phyloP scores from a whole-genome alignment of 1,140 invertebrate species.

The Temnothorax curvispinosus region DNA sequence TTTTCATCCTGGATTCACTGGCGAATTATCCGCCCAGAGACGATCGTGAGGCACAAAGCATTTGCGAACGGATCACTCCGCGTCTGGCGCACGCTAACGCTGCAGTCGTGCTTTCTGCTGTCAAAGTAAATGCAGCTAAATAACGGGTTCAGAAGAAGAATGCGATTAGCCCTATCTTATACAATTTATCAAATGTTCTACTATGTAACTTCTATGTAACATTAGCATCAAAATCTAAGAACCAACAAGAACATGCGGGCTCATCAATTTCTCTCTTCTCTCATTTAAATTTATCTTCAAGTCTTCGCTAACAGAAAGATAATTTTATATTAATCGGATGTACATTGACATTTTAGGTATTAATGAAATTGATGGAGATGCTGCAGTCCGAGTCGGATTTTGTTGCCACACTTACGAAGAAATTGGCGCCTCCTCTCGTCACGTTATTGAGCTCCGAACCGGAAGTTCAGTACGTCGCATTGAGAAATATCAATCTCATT shows the following conservation, averaged over 20 bases:
- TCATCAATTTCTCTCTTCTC: not conserved
- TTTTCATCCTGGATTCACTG: slow-evolving; percentile 99
- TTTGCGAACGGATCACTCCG: slow-evolving; percentile 99
- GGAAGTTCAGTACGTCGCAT: slow-evolving; percentile 99
- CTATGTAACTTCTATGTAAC: not conserved
- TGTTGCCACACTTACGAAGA: slow-evolving; percentile 97
- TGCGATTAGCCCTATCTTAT: not conserved
- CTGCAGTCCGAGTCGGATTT: slow-evolving; percentile 97
- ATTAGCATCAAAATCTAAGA: too few relatives aligned
- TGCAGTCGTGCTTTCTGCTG: slow-evolving; percentile 99
- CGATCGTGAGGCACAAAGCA: slow-evolving; percentile 99
- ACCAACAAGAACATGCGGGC: too few relatives aligned
- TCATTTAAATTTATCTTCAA: slow-evolving; percentile 8
- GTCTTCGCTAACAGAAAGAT: not conserved
- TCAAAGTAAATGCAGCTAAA: slow-evolving; percentile 90
- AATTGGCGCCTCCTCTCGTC: slow-evolving; percentile 99
- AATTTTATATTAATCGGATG: slow-evolving; percentile 4
- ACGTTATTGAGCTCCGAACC: slow-evolving; percentile 99
- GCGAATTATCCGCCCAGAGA: slow-evolving; percentile 99
- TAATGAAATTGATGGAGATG: slow-evolving; percentile 99
- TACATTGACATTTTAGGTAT: slow-evolving; percentile 83
- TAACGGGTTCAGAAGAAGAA: not conserved
- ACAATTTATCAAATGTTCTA: not conserved
- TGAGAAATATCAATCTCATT: slow-evolving; percentile 99
- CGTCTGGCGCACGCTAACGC: slow-evolving; percentile 99